Percentiles rank a stretch among this genome's conserved stretches.
phyloP scores from a whole-genome alignment of 2,888 invertebrate genomes.

The Eupithecia vulgata region DNA sequence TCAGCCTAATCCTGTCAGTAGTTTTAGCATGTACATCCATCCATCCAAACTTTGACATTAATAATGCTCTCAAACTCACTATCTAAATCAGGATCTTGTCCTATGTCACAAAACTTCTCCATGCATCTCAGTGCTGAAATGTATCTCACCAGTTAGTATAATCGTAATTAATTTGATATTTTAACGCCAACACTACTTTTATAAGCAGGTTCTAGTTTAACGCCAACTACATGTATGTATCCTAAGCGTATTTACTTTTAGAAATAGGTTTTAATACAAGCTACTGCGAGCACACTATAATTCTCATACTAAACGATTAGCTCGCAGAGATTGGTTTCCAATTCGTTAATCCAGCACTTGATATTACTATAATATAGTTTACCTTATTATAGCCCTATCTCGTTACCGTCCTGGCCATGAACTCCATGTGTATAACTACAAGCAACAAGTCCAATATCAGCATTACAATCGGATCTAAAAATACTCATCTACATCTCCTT shows the following conservation, averaged over 20 bases:
- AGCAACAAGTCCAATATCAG: constrained; percentile 2
- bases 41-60: too few relatives aligned
- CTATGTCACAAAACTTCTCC: not conserved
- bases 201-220: not conserved
- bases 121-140: not conserved
- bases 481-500: constrained; percentile 2
- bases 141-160: not conserved
- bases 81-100: not conserved
- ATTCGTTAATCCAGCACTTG: not conserved
- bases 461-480: constrained; percentile 1
- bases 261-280: not conserved
- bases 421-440: not conserved
- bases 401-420: not conserved
- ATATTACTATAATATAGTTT: not conserved
- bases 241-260: not conserved
- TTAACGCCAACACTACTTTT: not conserved
- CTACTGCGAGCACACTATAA: not conserved
- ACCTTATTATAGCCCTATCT: not conserved
- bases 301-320: not conserved
- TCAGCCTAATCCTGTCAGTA: not conserved
- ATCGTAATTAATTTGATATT: not conserved
- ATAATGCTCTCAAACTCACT: not conserved
- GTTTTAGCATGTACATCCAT: too few relatives aligned
- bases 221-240: not conserved
- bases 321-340: not conserved